Percentiles rank a stretch among this genome's conserved stretches.
Conservation (phyloP, 2,113 vertebrate species). For the Progne subis region DNA sequence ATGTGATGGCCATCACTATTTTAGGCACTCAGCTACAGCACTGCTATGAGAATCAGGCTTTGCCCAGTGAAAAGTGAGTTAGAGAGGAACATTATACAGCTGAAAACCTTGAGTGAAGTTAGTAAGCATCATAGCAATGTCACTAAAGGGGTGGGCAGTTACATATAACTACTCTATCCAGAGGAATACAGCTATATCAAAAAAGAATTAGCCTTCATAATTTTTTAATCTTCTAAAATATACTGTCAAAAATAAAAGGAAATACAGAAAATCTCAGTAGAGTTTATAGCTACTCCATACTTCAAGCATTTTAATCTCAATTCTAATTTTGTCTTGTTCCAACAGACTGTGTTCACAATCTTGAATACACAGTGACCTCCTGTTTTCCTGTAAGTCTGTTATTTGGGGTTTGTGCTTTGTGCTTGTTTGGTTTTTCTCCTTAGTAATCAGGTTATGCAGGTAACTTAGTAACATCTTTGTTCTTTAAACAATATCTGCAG, state of each 20-base stretch:
- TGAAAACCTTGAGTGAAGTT: background rate
- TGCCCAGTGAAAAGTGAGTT: background rate
- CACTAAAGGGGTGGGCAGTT: background rate
- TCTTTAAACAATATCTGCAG: background rate
- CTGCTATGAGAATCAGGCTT: background rate
- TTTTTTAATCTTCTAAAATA: background rate
- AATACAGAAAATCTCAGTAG: background rate
- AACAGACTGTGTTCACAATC: background rate
- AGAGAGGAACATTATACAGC: background rate
- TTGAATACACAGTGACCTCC: background rate
- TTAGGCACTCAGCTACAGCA: background rate
- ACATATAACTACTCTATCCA: background rate
- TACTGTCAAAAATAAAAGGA: background rate
- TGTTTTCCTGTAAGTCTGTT: background rate
- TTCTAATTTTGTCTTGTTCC: background rate
- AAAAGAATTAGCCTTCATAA: background rate
- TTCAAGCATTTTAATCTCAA: background rate
- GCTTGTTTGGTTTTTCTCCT: background rate
- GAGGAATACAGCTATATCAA: background rate
- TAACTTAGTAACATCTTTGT: background rate
- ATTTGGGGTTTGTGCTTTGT: background rate
- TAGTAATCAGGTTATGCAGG: background rate
- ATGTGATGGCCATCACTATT: background rate
- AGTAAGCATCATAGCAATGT: background rate
- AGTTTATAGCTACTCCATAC: fast-evolving